Evolutionary conservation across 2,888 invertebrate genomes (phyloP).

Genomic region (Spodoptera exigua): DNA sequence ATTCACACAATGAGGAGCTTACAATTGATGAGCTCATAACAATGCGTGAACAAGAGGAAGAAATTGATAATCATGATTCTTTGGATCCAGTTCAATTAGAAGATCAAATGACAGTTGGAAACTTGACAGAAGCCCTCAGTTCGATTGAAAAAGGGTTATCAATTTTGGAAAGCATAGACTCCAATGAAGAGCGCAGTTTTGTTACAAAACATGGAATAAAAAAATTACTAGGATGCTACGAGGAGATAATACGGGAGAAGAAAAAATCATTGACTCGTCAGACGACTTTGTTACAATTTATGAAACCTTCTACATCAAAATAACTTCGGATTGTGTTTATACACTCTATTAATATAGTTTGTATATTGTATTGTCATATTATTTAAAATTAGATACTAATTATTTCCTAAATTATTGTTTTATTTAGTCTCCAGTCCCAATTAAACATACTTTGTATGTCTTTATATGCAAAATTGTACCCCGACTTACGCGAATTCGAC

Average conservation of each 20-base stretch:
- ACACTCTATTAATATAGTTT: no score
- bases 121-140: background rate
- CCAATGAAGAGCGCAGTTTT: conserved; percentile 3
- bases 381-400: no score
- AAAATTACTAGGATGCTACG: background rate
- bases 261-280: no score
- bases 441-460: no score
- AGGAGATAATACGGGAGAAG: background rate
- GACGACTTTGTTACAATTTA: no score
- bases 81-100: background rate
- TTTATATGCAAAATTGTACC: no score
- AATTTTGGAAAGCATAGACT: conserved; percentile 1
- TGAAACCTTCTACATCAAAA: no score
- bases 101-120: background rate
- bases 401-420: no score
- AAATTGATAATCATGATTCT: background rate
- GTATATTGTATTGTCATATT: no score
- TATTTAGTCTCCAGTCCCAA: no score
- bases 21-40: background rate
- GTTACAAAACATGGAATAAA: background rate
- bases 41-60: conserved; percentile 5
- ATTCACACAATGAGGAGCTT: background rate
- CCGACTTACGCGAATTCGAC: no score
- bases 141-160: conserved; percentile 1
- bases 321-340: no score